These are phyloP conservation scores for Cremastinae sp. DNA, from an alignment of 2,888 invertebrate species.

Conservation along the genomic window DNA sequence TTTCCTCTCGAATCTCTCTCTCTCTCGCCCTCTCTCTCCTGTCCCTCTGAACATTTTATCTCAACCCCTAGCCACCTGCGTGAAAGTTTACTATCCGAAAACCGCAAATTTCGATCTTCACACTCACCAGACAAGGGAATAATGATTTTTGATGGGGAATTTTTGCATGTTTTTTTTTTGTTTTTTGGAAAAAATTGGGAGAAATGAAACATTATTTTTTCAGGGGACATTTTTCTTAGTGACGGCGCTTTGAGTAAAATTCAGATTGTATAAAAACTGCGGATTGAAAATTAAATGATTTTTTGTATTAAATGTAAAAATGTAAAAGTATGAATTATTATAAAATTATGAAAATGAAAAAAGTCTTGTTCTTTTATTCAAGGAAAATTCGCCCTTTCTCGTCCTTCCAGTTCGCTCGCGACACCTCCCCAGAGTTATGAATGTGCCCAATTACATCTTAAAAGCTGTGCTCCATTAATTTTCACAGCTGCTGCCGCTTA, in stretches of 20 bases:
- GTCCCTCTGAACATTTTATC: background rate
- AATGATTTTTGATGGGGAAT: too few species aligned
- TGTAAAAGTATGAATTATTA: constrained; percentile 3
- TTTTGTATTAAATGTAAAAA: background rate
- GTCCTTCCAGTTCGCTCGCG: constrained; percentile 42
- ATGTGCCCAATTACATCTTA: constrained; percentile 85
- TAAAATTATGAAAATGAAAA: constrained; percentile 13
- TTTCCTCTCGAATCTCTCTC: constrained; percentile 29
- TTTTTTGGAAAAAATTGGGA: too few species aligned
- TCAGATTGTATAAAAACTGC: constrained; percentile 1
- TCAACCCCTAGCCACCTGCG: too few species aligned
- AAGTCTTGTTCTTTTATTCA: constrained; percentile 43
- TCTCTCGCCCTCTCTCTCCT: background rate
- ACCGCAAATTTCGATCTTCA: background rate
- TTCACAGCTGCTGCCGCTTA: constrained; percentile 85
- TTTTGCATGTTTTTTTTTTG: too few species aligned
- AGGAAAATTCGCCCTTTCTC: constrained; percentile 36
- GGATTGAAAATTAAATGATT: too few species aligned
- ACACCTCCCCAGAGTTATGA: constrained; percentile 81
- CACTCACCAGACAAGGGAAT: background rate
- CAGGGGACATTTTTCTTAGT: too few species aligned
- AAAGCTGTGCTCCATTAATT: constrained; percentile 85
- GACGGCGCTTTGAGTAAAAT: too few species aligned
- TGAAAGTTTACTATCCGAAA: background rate
- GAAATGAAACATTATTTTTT: too few species aligned